Conservation (phyloP, 2,113 vertebrate genomes). For the Baryphthengus martii region DNA sequence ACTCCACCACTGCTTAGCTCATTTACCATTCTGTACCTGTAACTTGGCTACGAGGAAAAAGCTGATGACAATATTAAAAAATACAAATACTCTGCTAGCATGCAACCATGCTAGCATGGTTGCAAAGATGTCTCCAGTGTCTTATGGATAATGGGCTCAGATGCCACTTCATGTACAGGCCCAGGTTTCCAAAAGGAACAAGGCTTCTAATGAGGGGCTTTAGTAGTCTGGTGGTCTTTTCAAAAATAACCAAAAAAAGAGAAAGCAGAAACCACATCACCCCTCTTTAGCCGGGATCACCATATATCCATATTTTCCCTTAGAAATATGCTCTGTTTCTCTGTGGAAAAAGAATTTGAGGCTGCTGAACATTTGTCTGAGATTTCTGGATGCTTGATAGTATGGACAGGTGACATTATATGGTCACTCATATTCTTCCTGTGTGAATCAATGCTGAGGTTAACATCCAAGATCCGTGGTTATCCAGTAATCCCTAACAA, state of each 20-base stretch:
- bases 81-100: not conserved
- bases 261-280: not conserved
- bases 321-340: not conserved
- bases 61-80: not conserved
- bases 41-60: not conserved
- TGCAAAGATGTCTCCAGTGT: not conserved
- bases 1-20: not conserved
- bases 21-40: not conserved
- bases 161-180: not conserved
- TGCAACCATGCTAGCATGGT: no score
- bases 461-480: not conserved
- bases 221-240: not conserved
- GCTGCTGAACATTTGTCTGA: not conserved
- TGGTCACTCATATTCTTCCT: rapidly evolving
- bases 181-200: not conserved
- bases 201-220: not conserved
- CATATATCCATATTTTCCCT: not conserved
- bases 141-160: not conserved
- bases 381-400: not conserved
- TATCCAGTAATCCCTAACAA: not conserved
- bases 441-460: not conserved
- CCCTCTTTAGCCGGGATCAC: not conserved
- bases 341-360: not conserved
- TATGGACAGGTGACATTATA: not conserved
- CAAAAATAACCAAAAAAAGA: not conserved